Base-by-base conservation (phyloP, 2,888 invertebrate genomes). In the Automeris io region DNA sequence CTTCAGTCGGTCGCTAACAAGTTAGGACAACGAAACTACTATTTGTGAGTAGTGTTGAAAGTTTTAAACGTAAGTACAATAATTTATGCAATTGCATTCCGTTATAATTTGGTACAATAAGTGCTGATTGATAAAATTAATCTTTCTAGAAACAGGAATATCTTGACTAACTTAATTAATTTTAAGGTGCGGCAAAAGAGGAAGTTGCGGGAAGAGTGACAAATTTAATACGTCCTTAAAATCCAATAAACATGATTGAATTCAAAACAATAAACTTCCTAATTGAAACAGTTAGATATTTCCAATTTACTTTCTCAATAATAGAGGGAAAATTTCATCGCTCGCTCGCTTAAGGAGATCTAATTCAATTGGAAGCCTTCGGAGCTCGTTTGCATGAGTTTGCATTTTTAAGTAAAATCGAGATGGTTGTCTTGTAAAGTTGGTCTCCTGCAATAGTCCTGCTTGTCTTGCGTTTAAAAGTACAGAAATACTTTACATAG, bases 371-470 rank as follows among this genome's bases (percentile, higher is more conserved):
- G 80, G 59, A 54, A 59, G 69, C 67, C 68, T 72, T 67, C 68
- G 64, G 61, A 67, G 69, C 74, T 82, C 81, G 79, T 83, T 85
- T 83, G 83, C 83, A 85, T 85, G 75, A 83, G 67, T 82, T 83
- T 79, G 80, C 82, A 83, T 83, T 85, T 85, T 80, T 78, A 74
- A 80, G 57, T 60, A 67, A 67, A 66, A 75, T 63, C 63, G 70
- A 72, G 73, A 69, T 61, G 66, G 57, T 57, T 63, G 65, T 60
- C 54, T 46, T 62, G 64, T 57, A 59, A 70, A 75, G 68, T 68
- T 63, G 68, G 65, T 64, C 67, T 62, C 67, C 62, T 60, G 56
- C 51, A 57, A 43, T 40, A 45, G 49, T 47, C 51, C 47, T 33
- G 45, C 46, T 43, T 37, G 54, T 57, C 51, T 29, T 54, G 57